Base-by-base conservation (phyloP, 1,140 invertebrate species). In the Matsumurasca onukii region DNA sequence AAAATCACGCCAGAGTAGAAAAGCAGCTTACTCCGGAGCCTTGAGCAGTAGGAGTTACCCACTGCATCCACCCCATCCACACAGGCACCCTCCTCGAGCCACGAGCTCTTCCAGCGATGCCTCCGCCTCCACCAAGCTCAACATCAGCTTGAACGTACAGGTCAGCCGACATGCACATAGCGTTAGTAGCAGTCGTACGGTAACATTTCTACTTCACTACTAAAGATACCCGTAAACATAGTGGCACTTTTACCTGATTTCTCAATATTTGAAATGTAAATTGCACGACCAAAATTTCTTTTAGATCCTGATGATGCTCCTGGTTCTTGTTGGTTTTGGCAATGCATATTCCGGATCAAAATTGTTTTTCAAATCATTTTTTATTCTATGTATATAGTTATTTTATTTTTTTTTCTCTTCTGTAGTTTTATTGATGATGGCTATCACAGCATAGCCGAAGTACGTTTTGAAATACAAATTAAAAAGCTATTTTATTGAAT, bases 81-180 rank as follows among this genome's bases (percentile, higher is more conserved):
- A n/a, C n/a, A n/a, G n/a, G n/a, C 66, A 31, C 3, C 31, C 52
- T 31, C 55, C 31, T 49, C 25, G 45, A 27, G 34, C 61, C 30
- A 51, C 64, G 2, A 52, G 25, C 15, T 48, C 31, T 27, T 68
- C 67, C 31, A 68, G 67, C 12, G 67, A 68, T 2, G n/a, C n/a
- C n/a, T n/a, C n/a, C n/a, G 57, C 67, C 2, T 68, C 67, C n/a
- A 59, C 57, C 9, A 65, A 65, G 22, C 39, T 65, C 12, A 65
- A 65, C 34, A 65, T 65, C 39, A 45, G 34, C 9, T 25, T 65
- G 22, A 39, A 65, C 27, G 22, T 65, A 25, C 62, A 65, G 62
- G 62, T 63, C 5, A 61, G 9, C n/a, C n/a, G n/a, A n/a, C n/a
- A n/a, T n/a, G n/a, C n/a, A n/a, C n/a, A n/a, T n/a, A n/a, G n/a